A percentile compares a stretch with the other conserved stretches of the same genome.
Conservation (phyloP, 2,113 vertebrate species). For the Ivindomyrus marchei region DNA sequence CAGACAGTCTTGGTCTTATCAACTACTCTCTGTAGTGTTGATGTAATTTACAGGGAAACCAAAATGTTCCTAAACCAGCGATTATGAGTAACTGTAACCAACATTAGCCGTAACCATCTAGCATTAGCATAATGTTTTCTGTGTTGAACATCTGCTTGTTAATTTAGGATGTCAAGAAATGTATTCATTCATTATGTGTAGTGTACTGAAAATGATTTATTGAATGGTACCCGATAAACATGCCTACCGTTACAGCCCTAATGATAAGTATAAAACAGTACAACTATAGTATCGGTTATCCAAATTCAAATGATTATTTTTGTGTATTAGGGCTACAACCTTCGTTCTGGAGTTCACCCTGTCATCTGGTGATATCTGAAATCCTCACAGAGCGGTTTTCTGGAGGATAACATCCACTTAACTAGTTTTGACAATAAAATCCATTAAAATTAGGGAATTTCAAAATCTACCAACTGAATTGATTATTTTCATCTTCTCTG, state of each 20-base stretch:
- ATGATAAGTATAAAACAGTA: neutral
- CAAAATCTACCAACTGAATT: neutral
- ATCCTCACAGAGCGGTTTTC: neutral
- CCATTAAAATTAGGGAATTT: neutral
- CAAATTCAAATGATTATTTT: neutral
- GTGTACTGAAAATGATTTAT: neutral
- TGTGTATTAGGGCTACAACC: neutral
- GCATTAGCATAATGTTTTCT: neutral
- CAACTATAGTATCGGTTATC: neutral
- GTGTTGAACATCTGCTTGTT: neutral
- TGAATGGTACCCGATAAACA: neutral
- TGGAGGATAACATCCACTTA: neutral
- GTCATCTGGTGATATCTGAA: neutral
- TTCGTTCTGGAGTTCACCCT: neutral
- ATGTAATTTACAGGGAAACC: neutral
- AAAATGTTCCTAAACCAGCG: neutral
- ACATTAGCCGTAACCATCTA: neutral
- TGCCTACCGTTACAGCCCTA: neutral
- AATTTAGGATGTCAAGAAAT: neutral
- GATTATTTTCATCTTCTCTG: neutral
- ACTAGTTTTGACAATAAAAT: neutral
- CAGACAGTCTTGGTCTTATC: neutral
- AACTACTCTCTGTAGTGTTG: neutral
- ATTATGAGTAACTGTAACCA: neutral
- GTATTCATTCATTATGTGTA: neutral